Conservation (phyloP, 2,888 invertebrate genomes). For the Hemaris fuciformis region DNA sequence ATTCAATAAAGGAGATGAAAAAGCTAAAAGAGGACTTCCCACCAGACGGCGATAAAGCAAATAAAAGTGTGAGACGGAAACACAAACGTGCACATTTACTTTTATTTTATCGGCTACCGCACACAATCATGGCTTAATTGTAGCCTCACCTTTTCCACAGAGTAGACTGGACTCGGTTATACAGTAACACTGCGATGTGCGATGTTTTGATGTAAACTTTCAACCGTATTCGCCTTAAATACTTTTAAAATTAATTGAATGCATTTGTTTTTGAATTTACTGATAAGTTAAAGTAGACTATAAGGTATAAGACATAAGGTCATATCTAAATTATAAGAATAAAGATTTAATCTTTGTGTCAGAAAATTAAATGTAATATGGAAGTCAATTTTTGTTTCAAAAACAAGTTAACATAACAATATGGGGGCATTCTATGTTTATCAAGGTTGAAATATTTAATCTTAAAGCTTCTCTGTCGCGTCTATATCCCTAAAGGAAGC, state of each 20-base stretch:
- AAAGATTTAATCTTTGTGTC: too few species aligned
- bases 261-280: too few species aligned
- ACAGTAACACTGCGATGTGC: background rate
- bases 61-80: slow-evolving; percentile 8
- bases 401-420: too few species aligned
- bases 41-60: slow-evolving; percentile 2
- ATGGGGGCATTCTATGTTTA: too few species aligned
- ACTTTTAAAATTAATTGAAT: background rate
- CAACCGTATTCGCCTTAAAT: background rate
- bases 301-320: too few species aligned
- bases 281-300: too few species aligned
- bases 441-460: too few species aligned
- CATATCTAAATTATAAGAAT: too few species aligned
- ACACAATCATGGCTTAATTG: slow-evolving; percentile 9
- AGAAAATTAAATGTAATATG: too few species aligned
- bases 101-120: slow-evolving; percentile 10
- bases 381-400: too few species aligned
- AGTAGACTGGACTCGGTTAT: background rate
- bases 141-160: slow-evolving; percentile 1
- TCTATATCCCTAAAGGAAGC: too few species aligned
- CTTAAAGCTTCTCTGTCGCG: too few species aligned
- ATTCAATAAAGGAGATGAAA: background rate
- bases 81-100: slow-evolving; percentile 9
- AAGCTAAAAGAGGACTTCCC: background rate
- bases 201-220: background rate